Base-by-base conservation (phyloP, 2,797 vertebrate species). In the Tinamus major region DNA sequence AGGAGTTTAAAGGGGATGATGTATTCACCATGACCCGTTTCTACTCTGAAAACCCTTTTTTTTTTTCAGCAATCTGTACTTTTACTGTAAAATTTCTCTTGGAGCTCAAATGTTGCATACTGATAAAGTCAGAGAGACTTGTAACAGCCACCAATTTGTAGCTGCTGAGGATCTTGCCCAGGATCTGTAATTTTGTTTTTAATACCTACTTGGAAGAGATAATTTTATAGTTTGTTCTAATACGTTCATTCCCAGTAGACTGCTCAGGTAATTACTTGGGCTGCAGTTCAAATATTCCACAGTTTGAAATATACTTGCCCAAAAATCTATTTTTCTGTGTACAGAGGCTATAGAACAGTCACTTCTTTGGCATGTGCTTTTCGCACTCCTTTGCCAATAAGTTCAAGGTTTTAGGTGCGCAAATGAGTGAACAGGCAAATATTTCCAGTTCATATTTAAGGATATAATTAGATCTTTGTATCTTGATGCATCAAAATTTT, bases 201-300 rank as follows among this genome's bases (percentile, higher is more conserved):
- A 95, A 93, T 91, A 95, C 85, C 62, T 87, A 75, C 95, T 95
- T 96, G 85, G 94, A 96, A 92, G 85, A 94, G 83, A 92, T 92
- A 95, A 85, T 95, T 96, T 94, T 96, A 95, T 83, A 93, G 64
- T 80, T 91, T 94, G 83, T 92, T 96, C 78, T 95, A 96, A 75
- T 94, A 82, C 64, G 75, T 68, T 75, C 83, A 78, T 95, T 95
- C 92, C 91, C 78, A 68, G 71, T 90, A 92, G 93, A 85, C 80
- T 95, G 49, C 64, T 94, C 94, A 95, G 93, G 93, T 96, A 95
- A 95, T 96, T 95, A 88, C 89, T 89, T 90, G 82, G 91, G 86
- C 93, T 75, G 62, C 61, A 69, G 42, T 94, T 96, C 94, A 96
- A 90, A 90, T 94, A 82, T 75, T 87, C 78, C 71, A 75, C 59